Conservation (phyloP, 2,113 vertebrate genomes). For the Craseonycteris thonglongyai region DNA sequence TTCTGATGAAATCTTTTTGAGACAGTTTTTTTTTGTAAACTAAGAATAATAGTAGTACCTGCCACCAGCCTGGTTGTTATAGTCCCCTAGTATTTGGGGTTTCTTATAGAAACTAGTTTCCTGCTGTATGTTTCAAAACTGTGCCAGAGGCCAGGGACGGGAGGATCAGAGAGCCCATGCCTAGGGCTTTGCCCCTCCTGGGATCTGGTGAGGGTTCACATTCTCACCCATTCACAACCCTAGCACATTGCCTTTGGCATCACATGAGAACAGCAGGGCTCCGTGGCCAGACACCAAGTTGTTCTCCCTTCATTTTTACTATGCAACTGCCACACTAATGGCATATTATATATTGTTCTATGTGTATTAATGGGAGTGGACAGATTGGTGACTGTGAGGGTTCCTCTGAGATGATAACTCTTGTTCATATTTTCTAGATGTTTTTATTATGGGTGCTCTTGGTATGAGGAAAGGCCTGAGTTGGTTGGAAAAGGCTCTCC, state of each 20-base stretch:
- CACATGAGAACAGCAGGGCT: neutral
- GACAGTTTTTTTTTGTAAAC: neutral
- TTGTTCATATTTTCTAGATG: neutral
- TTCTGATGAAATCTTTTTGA: neutral
- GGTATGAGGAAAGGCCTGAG: neutral
- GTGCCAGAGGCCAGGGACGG: neutral
- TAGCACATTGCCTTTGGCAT: slow-evolving; percentile 39
- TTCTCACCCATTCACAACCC: slow-evolving; percentile 19
- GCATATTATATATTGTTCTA: slow-evolving; percentile 11
- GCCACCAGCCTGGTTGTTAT: neutral
- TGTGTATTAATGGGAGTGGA: neutral
- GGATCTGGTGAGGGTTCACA: slow-evolving; percentile 48
- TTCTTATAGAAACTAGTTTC: neutral
- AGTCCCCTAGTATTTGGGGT: neutral
- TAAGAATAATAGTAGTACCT: too few relatives aligned
- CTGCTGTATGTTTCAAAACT: neutral
- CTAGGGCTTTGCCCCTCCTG: neutral
- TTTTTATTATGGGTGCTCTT: neutral
- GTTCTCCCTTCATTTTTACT: slow-evolving; percentile 42
- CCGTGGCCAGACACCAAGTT: slow-evolving; percentile 47
- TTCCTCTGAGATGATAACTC: neutral
- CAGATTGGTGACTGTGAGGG: neutral
- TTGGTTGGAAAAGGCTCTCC: neutral
- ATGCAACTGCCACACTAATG: neutral
- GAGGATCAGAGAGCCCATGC: neutral